Evolutionary conservation across 2,888 invertebrate genomes (phyloP), one percentile per base, ranked within the genome.

Genomic region (Phaedon cochleariae): DNA sequence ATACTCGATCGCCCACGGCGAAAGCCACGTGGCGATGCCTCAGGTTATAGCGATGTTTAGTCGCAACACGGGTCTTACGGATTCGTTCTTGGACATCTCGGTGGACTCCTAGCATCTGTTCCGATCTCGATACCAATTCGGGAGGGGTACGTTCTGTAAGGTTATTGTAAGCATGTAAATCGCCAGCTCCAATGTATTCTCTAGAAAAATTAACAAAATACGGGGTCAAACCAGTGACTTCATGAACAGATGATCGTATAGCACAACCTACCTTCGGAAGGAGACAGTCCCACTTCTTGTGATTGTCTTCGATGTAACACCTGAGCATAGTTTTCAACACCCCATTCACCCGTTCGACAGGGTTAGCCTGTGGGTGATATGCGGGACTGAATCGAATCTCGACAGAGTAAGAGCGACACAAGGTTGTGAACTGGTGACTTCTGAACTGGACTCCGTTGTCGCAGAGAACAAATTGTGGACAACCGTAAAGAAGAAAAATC

Each of bases 331-430:
- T 78, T 62, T 77, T 75, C 1, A 79, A 20, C 0, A 76, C 76
- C 15, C 74, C 45, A 51, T 80, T 80, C 0, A 74, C 71, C 10
- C 79, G 26, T 63, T 81, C 79, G 0, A 73, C 73, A 0, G 77
- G 77, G 60, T 81, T 79, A 1, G 74, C 74, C 48, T 79, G 79
- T 0, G 77, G 75, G 18, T 76, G 66, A 58, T 80, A 80, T 1
- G 67, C 57, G 0, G 78, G 74, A 0, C 75, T 79, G 41, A 53
- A 70, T 26, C n/a, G 10, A 10, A 63, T 62, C 9, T 55, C 9
- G 1, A 60, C 37, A 4, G 26, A 18, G 57, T 70, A 67, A 2
- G 41, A 57, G 2, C 53, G n/a, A 10, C 18, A 21, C 29, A 64
- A 31, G 0, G 34, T 31, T 31, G 49, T 21, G 26, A 70, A 68